Conservation (phyloP, 2,113 vertebrate species). For the Lucifuga dentata region DNA sequence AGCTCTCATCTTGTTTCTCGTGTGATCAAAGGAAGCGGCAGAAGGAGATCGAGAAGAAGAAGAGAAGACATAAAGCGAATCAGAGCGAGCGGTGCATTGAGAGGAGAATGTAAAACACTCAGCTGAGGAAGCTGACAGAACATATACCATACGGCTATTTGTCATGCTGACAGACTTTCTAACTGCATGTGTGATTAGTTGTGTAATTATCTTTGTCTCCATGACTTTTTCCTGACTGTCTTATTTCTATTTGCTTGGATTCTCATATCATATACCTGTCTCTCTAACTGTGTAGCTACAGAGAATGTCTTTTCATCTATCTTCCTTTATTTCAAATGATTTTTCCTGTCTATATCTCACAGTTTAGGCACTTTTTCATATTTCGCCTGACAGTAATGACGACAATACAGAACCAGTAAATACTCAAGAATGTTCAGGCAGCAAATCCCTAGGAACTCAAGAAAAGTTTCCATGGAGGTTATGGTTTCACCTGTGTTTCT, state of each 20-base stretch:
- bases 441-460: too few relatives aligned
- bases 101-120: slow-evolving; percentile 31
- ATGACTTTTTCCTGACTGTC: slow-evolving; percentile 13
- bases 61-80: slow-evolving; percentile 12
- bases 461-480: too few relatives aligned
- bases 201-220: slow-evolving; percentile 33
- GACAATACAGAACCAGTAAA: too few relatives aligned
- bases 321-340: slow-evolving; percentile 9
- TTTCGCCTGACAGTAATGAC: background rate
- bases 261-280: slow-evolving; percentile 7
- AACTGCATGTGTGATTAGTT: slow-evolving; percentile 13
- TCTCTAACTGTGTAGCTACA: background rate
- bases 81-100: slow-evolving; percentile 6
- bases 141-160: background rate
- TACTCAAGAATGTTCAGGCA: too few relatives aligned
- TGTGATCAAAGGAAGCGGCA: slow-evolving; percentile 50
- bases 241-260: slow-evolving; percentile 31
- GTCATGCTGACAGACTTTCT: slow-evolving; percentile 16
- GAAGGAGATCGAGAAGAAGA: slow-evolving; percentile 5
- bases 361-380: background rate
- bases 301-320: slow-evolving; percentile 10
- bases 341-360: background rate
- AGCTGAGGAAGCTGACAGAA: slow-evolving; percentile 34
- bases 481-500: too few relatives aligned
- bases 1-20: slow-evolving; percentile 22